These are phyloP conservation scores for Nannoperca australis DNA, from an alignment of 2,797 vertebrate species.

Conservation along the genomic window DNA sequence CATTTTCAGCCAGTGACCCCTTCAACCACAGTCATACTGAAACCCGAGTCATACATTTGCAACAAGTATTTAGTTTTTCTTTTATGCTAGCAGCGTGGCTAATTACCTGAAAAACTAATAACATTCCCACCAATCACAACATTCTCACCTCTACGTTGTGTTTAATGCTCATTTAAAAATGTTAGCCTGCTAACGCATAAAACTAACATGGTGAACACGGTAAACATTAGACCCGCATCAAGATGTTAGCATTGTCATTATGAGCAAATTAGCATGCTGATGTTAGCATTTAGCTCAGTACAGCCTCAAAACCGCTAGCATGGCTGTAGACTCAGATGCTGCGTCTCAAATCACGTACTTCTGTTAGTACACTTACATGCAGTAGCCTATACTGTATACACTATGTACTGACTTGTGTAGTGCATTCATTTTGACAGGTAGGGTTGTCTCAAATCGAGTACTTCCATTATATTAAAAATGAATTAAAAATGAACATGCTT, in stretches of 20 bases:
- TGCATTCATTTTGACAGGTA: too few species aligned
- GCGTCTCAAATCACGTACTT: too few species aligned
- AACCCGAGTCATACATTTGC: conserved; percentile 1
- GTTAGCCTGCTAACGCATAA: background rate
- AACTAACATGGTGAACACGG: background rate
- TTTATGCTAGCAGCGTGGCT: background rate
- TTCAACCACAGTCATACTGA: background rate
- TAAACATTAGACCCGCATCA: background rate
- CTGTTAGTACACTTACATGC: too few species aligned
- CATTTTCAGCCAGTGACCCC: conserved; percentile 21
- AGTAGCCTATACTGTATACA: too few species aligned
- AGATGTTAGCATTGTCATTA: background rate
- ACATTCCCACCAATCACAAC: background rate
- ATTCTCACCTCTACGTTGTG: background rate
- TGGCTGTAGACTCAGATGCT: background rate
- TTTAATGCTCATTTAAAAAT: background rate
- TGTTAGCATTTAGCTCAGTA: background rate
- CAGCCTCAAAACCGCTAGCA: background rate
- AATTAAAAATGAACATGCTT: too few species aligned
- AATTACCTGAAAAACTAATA: background rate
- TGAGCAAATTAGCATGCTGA: background rate
- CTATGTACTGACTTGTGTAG: too few species aligned
- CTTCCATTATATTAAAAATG: too few species aligned
- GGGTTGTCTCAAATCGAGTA: too few species aligned
- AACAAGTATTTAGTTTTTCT: background rate